These are phyloP conservation scores for Tetrao urogallus DNA, from an alignment of 2,113 vertebrate genomes.

Conservation along the genomic window DNA sequence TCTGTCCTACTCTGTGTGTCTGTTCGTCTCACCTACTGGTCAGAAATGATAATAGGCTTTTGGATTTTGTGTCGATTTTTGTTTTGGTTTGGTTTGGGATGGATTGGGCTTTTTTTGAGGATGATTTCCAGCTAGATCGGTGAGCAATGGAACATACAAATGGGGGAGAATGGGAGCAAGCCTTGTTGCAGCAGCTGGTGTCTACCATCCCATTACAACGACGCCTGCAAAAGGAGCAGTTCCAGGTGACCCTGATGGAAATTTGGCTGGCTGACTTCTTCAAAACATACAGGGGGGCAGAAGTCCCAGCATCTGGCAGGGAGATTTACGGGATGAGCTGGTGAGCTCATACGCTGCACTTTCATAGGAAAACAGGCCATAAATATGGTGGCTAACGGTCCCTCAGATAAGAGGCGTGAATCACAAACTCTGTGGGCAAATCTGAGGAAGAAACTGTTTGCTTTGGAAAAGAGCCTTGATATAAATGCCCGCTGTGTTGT, in stretches of 20 bases:
- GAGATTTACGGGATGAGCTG: not conserved
- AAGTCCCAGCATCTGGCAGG: not conserved
- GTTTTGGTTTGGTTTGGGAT: not conserved
- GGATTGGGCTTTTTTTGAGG: not conserved
- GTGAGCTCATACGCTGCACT: not conserved
- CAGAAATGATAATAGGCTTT: not conserved
- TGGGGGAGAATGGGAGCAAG: accelerated
- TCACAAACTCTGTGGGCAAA: not conserved
- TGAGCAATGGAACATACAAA: not conserved
- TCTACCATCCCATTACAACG: not conserved
- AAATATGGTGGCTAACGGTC: not conserved
- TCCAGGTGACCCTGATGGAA: not conserved
- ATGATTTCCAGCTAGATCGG: not conserved
- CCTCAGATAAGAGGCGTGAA: not conserved
- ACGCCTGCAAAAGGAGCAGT: not conserved
- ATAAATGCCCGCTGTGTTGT: not conserved
- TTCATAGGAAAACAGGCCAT: not conserved
- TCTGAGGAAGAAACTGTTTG: not conserved
- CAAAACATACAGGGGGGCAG: accelerated
- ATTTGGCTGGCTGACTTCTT: not conserved
- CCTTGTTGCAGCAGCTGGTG: not conserved
- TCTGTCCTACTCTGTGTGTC: not conserved
- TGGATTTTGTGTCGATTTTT: not conserved
- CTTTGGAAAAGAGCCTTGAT: not conserved
- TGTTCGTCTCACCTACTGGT: not conserved